A percentile compares a stretch with the other conserved stretches of the same genome.
Conservation (phyloP, 2,113 vertebrate species). For the Gambusia holbrooki region DNA sequence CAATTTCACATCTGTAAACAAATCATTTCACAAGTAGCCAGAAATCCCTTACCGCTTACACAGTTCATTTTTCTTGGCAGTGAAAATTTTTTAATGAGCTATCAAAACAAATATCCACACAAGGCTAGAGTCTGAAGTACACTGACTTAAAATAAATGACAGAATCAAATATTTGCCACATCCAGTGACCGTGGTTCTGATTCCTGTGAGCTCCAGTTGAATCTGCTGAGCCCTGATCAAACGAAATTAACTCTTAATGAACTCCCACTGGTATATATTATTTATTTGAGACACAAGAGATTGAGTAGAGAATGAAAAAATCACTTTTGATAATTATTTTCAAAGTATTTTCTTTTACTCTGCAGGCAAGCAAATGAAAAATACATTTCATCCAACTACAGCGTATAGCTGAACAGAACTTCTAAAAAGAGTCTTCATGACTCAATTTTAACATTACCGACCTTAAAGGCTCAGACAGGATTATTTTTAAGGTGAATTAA, state of each 20-base stretch:
- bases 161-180: not conserved
- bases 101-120: not conserved
- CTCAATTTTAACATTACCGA: not conserved
- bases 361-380: not conserved
- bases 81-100: not conserved
- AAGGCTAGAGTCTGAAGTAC: not conserved
- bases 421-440: not conserved
- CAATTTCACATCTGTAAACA: no score
- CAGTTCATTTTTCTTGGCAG: not conserved
- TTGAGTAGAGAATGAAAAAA: no score
- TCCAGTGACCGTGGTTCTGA: not conserved
- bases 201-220: not conserved
- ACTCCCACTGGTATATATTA: not conserved
- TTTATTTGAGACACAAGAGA: not conserved
- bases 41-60: not conserved
- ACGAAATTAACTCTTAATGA: not conserved
- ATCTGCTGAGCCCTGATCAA: not conserved
- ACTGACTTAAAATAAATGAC: not conserved
- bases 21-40: not conserved
- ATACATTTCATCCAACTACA: not conserved
- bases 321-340: no score
- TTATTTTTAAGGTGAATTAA: not conserved
- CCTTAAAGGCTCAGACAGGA: not conserved
- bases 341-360: not conserved
- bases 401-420: no score